Evolutionary conservation across 1,140 invertebrate species (phyloP).

Genomic region (Heliconius congener): DNA sequence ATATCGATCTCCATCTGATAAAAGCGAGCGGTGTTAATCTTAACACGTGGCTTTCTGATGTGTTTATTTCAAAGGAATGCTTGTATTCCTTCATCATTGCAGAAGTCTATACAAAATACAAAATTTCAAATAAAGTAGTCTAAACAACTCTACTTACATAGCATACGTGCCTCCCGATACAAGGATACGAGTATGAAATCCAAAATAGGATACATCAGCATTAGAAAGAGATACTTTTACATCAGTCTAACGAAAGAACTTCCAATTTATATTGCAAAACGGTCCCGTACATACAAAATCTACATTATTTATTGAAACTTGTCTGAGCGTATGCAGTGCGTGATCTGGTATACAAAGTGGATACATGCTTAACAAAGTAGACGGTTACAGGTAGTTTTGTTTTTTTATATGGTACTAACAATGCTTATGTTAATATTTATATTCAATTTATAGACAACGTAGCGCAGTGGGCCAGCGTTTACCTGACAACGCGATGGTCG

Average conservation of each 20-base stretch:
- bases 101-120: background rate
- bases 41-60: no score
- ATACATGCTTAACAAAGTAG: background rate
- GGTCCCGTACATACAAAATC: slow-evolving; percentile 21
- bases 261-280: slow-evolving; percentile 28
- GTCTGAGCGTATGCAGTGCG: slow-evolving; percentile 25
- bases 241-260: slow-evolving; percentile 24
- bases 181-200: slow-evolving; percentile 4
- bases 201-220: slow-evolving; percentile 10
- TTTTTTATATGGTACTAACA: background rate
- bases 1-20: no score
- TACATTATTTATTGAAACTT: slow-evolving; percentile 29
- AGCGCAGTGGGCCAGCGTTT: background rate
- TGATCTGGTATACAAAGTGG: slow-evolving; percentile 14
- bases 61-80: no score
- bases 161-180: background rate
- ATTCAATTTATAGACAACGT: no score
- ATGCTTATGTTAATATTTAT: background rate
- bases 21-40: no score
- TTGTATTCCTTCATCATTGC: no score
- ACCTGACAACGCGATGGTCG: background rate
- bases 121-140: slow-evolving; percentile 2
- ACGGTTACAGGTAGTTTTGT: slow-evolving; percentile 2
- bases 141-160: background rate
- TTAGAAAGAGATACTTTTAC: slow-evolving; percentile 20